phyloP scores from a whole-genome alignment of 2,888 invertebrate species.

The Bombylius major region DNA sequence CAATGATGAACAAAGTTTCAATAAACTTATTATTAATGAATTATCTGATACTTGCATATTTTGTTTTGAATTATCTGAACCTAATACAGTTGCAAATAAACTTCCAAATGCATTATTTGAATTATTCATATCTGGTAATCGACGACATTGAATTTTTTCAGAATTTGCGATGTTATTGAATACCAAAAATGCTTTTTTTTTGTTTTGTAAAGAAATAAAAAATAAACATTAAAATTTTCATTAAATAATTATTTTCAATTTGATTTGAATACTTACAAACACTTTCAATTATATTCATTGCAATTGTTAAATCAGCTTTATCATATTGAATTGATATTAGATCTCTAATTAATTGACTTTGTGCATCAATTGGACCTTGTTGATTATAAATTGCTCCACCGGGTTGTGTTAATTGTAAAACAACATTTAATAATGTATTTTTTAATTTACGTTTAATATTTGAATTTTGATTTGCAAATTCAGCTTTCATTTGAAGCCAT shows the following conservation, averaged over 20 bases:
- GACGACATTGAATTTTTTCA: conserved; percentile 43
- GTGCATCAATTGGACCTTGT: conserved; percentile 60
- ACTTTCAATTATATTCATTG: conserved; percentile 60
- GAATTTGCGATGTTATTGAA: conserved; percentile 42
- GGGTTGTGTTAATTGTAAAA: conserved; percentile 58
- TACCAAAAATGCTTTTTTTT: conserved; percentile 37
- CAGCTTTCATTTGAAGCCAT: conserved; percentile 53
- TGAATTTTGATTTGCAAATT: conserved; percentile 38
- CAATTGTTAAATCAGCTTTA: conserved; percentile 55
- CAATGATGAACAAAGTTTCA: conserved; percentile 51
- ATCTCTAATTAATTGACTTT: conserved; percentile 56
- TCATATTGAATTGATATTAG: conserved; percentile 48
- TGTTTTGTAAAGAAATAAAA: conserved; percentile 6
- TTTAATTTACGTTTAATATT: conserved; percentile 43
- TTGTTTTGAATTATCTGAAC: conserved; percentile 47
- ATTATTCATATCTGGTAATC: conserved; percentile 39
- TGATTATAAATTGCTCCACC: conserved; percentile 49
- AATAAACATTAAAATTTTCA: not conserved
- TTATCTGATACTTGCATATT: conserved; percentile 58
- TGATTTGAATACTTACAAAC: conserved; percentile 43
- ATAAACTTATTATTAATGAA: conserved; percentile 54
- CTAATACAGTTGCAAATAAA: conserved; percentile 59
- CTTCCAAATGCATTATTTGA: conserved; percentile 55
- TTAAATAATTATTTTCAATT: not conserved
- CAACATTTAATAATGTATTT: conserved; percentile 51